Evolutionary conservation across 2,888 invertebrate genomes (phyloP).

Genomic region (Pycnomerus fuliginosus): DNA sequence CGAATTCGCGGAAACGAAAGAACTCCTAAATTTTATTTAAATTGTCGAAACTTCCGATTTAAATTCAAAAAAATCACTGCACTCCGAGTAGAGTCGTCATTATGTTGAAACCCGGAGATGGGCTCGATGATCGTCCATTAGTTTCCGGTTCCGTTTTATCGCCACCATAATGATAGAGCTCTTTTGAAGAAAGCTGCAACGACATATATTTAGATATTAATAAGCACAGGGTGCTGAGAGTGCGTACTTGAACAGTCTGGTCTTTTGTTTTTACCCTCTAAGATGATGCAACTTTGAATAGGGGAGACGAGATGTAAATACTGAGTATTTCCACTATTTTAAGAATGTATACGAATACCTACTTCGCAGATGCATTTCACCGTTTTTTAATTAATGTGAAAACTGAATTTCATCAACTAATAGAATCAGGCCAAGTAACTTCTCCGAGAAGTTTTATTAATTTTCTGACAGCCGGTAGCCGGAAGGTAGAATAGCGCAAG

Average conservation of each 20-base stretch:
- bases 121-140: constrained; percentile 45
- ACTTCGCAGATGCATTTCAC: constrained; percentile 34
- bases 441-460: no score
- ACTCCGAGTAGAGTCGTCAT: constrained; percentile 8
- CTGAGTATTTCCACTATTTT: constrained; percentile 22
- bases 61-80: constrained; percentile 20
- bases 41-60: constrained; percentile 17
- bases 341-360: constrained; percentile 39
- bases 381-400: constrained; percentile 36
- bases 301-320: constrained; percentile 36
- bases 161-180: constrained; percentile 17
- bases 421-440: no score
- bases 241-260: constrained; percentile 43
- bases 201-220: constrained; percentile 36
- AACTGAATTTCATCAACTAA: no score
- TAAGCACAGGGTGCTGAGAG: constrained; percentile 35
- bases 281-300: constrained; percentile 41
- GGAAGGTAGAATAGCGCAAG: no score
- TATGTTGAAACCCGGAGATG: constrained; percentile 46
- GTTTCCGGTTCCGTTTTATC: constrained; percentile 48
- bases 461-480: no score
- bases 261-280: constrained; percentile 43
- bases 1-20: constrained; percentile 15
- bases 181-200: constrained; percentile 11
- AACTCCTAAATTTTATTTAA: constrained; percentile 15